phyloP scores from a whole-genome alignment of 2,888 invertebrate species.

The Bellardia bayeri region DNA sequence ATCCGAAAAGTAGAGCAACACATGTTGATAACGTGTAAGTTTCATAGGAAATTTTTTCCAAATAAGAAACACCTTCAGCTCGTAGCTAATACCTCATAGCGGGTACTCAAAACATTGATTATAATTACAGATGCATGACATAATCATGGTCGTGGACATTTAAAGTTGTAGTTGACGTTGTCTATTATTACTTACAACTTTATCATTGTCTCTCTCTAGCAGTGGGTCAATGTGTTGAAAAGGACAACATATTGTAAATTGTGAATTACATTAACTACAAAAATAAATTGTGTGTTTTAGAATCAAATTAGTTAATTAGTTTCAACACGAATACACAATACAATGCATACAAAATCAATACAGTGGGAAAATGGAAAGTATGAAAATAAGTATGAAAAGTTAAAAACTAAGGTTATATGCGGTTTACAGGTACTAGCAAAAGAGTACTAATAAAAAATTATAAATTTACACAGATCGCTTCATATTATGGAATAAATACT shows the following conservation, averaged over 20 bases:
- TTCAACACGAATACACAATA: conserved; percentile 44
- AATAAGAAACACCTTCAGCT: neutral
- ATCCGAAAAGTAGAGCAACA: too few species aligned
- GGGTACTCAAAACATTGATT: neutral
- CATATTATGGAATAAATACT: too few species aligned
- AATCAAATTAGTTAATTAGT: conserved; percentile 38
- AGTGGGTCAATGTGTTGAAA: conserved; percentile 52
- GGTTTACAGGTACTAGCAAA: neutral
- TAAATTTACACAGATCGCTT: too few species aligned
- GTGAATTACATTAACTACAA: conserved; percentile 34
- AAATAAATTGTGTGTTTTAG: neutral
- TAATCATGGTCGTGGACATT: conserved; percentile 19
- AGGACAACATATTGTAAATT: conserved; percentile 60
- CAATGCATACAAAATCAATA: conserved; percentile 28
- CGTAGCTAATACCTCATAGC: neutral
- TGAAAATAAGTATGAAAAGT: neutral
- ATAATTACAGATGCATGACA: conserved; percentile 42
- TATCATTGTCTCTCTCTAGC: neutral
- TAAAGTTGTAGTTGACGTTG: conserved; percentile 5
- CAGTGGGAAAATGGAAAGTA: neutral
- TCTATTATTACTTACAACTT: conserved; percentile 3
- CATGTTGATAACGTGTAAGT: too few species aligned
- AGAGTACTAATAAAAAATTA: too few species aligned
- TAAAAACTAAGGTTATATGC: neutral
- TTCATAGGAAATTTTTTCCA: too few species aligned